Conservation (phyloP, 2,888 invertebrate species). For the Coelinius sp. region DNA sequence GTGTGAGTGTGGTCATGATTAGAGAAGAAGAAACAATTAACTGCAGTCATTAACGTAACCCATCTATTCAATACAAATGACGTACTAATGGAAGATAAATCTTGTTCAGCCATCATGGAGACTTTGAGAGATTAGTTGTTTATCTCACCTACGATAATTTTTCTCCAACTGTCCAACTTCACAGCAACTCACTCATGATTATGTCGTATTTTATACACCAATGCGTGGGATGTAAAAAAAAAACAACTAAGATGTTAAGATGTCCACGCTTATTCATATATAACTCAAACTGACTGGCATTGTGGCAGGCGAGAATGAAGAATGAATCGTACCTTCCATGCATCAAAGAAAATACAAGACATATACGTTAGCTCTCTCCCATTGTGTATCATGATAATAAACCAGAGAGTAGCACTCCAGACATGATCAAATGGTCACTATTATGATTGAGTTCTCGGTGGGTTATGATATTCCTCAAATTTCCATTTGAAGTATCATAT, state of each 20-base stretch:
- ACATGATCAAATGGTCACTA: background rate
- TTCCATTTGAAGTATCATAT: constrained; percentile 12
- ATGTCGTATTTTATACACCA: background rate
- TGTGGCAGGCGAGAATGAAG: background rate
- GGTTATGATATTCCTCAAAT: background rate
- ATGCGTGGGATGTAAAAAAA: background rate
- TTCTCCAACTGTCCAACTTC: background rate
- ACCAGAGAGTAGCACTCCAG: background rate
- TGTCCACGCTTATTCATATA: background rate
- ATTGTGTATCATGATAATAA: background rate
- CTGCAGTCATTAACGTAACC: constrained; percentile 51
- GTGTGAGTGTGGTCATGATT: constrained; percentile 6
- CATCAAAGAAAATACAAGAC: background rate
- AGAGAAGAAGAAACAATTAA: constrained; percentile 62
- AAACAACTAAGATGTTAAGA: background rate
- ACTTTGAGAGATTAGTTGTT: constrained; percentile 29
- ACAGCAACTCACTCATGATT: background rate
- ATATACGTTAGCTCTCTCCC: background rate
- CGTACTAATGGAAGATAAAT: constrained; percentile 64
- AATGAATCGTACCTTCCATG: background rate
- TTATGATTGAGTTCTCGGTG: background rate
- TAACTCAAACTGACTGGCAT: background rate
- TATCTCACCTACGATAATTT: background rate
- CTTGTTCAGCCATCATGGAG: constrained; percentile 46
- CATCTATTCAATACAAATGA: constrained; percentile 62